A percentile compares a stretch with the other conserved stretches of the same genome.
Evolutionary conservation across 1,140 invertebrate species (phyloP).

Genomic region (Zaprionus tsacasi): DNA sequence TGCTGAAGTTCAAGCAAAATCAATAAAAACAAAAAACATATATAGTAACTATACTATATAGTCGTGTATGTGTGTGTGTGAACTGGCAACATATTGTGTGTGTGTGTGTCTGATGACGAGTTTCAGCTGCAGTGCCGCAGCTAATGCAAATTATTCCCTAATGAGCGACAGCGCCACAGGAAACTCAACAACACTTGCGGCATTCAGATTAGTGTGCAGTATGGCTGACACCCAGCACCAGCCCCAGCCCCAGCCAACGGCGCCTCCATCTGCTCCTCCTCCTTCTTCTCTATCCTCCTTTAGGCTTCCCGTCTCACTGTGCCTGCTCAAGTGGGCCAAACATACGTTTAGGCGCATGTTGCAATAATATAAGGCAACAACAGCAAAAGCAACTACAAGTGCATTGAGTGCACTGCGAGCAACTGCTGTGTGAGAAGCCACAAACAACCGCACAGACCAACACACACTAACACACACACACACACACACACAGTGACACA

Average conservation of each 20-base stretch:
- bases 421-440: conserved; percentile 69
- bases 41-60: conserved; percentile 4
- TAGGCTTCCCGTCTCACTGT: not conserved
- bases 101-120: conserved; percentile 14
- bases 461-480: too few relatives aligned
- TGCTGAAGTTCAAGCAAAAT: conserved; percentile 69
- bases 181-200: conserved; percentile 74
- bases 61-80: not conserved
- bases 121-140: conserved; percentile 39
- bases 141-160: conserved; percentile 70
- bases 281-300: not conserved
- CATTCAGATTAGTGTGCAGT: conserved; percentile 69
- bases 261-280: conserved; percentile 7
- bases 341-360: conserved; percentile 51
- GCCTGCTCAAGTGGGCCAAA: conserved; percentile 62
- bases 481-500: conserved; percentile 30
- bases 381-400: conserved; percentile 58
- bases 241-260: not conserved
- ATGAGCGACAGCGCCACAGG: conserved; percentile 69
- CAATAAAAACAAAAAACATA: conserved; percentile 52
- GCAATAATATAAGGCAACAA: conserved; percentile 42
- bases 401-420: conserved; percentile 65
- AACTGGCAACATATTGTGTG: conserved; percentile 5
- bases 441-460: conserved; percentile 55
- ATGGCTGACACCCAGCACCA: conserved; percentile 17